Conservation (phyloP, 2,797 vertebrate genomes). For the Thaleichthys pacificus region DNA sequence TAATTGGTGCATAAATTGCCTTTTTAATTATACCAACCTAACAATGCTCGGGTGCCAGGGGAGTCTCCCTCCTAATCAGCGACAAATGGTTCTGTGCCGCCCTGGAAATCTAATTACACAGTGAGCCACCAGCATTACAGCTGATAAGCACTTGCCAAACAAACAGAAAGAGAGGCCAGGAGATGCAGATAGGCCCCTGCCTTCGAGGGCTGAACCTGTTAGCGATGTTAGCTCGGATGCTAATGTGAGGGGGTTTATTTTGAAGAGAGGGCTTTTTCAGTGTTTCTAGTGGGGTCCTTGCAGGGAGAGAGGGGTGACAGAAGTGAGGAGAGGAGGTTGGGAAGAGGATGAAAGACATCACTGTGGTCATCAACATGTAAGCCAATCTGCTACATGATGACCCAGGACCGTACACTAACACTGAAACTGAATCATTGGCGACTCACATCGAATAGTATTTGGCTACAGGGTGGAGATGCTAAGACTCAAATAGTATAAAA, state of each 20-base stretch:
- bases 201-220: neutral
- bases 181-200: slow-evolving; percentile 6
- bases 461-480: too few relatives aligned
- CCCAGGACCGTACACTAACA: too few relatives aligned
- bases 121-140: slow-evolving; percentile 19
- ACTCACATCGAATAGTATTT: too few relatives aligned
- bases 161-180: slow-evolving; percentile 19
- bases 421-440: too few relatives aligned
- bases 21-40: slow-evolving; percentile 54
- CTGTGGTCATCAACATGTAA: too few relatives aligned
- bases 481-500: too few relatives aligned
- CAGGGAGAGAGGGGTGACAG: too few relatives aligned
- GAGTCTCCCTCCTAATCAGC: slow-evolving; percentile 29
- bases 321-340: too few relatives aligned
- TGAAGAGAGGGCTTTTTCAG: too few relatives aligned
- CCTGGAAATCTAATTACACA: slow-evolving; percentile 35
- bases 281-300: too few relatives aligned
- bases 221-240: neutral
- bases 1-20: slow-evolving; percentile 53
- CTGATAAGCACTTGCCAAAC: slow-evolving; percentile 33
- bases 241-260: neutral
- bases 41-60: slow-evolving; percentile 44
- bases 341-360: too few relatives aligned
- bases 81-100: slow-evolving; percentile 31
- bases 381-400: too few relatives aligned